Evolutionary conservation across 2,888 invertebrate genomes (phyloP), one percentile per base, ranked within the genome.

Genomic region (Cotesia congregata): DNA sequence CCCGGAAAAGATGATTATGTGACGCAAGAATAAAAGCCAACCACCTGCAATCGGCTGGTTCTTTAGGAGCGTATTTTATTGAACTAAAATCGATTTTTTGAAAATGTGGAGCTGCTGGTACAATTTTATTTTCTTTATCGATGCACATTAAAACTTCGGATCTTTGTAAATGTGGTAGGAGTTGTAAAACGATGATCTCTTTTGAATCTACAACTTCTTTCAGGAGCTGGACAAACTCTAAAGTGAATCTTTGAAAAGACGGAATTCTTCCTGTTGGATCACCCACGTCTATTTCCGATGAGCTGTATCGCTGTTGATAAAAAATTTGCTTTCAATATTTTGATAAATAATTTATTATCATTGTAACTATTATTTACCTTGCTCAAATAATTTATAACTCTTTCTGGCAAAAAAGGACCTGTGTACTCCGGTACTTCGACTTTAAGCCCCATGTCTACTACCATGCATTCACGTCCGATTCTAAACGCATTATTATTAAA

Each of bases 111-210:
- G 85, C 80, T 30, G 83, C 75, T 40, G 87, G 79, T 20, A 94
- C 85, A 59, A 92, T 89, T 1, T 88, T 89, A 9, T 91, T 92
- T 41, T 87, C 83, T 50, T 85, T 86, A 84, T 93, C 91, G 83
- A 93, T 90, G 81, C 93, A 93, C 74, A 94, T 84, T 17, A 94
- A 89, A 40, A 94, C 85, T 88, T 94, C 94, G 85, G 93, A 91
- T 87, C 92, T 91, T 81, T 92, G 90, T 85, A 92, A 93, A 83
- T 95, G 94, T 6, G 95, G 93, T 79, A 96, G 85, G 79, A 95
- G 88, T 85, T 94, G 94, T 77, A 92, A 90, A 5, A 90, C 88
- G 1, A 60, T 39, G 7, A 64, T 39, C 4, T 50, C 88, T 20
- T 89, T 84, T 5, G 91, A 91, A 0, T 92, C 92, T 61, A 93